Conservation (phyloP, 2,113 vertebrate species). For the Ophthalmolycus amberensis region DNA sequence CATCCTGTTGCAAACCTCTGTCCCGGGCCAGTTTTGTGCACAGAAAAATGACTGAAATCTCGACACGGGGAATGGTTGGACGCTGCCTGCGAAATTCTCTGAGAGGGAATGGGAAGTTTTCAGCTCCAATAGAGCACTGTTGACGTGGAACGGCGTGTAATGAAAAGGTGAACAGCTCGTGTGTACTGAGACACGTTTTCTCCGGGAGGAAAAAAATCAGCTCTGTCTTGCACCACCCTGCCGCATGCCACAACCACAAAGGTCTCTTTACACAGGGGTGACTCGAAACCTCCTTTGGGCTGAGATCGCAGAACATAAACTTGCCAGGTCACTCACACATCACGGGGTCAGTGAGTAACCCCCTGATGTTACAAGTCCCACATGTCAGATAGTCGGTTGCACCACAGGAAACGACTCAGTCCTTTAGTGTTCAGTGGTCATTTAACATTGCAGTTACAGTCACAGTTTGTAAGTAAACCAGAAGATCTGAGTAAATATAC, state of each 20-base stretch:
- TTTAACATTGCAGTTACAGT: constrained; percentile 6
- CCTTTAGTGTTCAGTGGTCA: not conserved
- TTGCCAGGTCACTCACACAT: constrained; percentile 57
- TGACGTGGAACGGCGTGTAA: constrained; percentile 62
- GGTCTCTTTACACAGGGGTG: constrained; percentile 62
- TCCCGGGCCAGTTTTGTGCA: constrained; percentile 25
- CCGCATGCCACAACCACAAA: constrained; percentile 76
- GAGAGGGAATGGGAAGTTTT: constrained; percentile 62
- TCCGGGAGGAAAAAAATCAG: constrained; percentile 55
- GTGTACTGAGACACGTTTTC: constrained; percentile 51
- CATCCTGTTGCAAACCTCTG: constrained; percentile 44
- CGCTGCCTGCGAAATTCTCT: constrained; percentile 70
- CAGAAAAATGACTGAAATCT: constrained; percentile 57
- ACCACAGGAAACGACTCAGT: constrained; percentile 1
- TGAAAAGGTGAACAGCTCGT: constrained; percentile 63
- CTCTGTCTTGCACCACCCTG: constrained; percentile 69
- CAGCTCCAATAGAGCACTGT: constrained; percentile 56
- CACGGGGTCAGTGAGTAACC: constrained; percentile 61
- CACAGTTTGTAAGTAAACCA: not conserved
- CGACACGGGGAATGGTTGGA: constrained; percentile 67
- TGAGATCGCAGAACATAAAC: constrained; percentile 55
- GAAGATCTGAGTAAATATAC: constrained; percentile 2
- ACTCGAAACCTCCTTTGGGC: constrained; percentile 50
- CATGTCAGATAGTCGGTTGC: not conserved
- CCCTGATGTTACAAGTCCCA: constrained; percentile 43